Evolutionary conservation across 2,888 invertebrate genomes (phyloP), one percentile per base, ranked within the genome.

Genomic region (Nephrotoma flavescens): DNA sequence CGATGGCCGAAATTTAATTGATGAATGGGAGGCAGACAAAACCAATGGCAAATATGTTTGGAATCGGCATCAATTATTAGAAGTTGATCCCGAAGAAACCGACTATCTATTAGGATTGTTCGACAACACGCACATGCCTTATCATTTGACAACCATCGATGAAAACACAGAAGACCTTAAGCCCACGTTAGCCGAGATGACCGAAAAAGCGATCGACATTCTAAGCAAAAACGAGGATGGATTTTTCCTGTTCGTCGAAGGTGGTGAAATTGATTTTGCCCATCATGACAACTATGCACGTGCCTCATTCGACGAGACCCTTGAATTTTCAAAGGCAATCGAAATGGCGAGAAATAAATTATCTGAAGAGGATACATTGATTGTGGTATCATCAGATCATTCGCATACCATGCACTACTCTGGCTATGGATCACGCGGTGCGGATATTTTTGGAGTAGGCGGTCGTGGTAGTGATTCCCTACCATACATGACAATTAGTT

Each of bases 351-450:
- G 93, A 44, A 91, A 93, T 83, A 90, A 95, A 90, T 94, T 95
- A 0, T 92, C 92, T 88, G 90, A 91, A 0, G 92, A 94, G 0
- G 96, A 97, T 19, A 97, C 97, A 0, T 92, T 97, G 41, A 93
- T 97, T 9, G 93, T 97, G 1, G 97, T 96, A 12, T 96, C 96
- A 0, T 93, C 96, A 0, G 97, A 97, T 91, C 97, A 97, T 89
- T 94, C 96, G 1, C 96, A 97, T 90, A 94, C 95, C 0, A 94
- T 97, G 93, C 93, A 93, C 11, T 93, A 95, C 87, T 94, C 93
- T 42, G 97, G 97, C 0, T 96, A 97, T 90, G 94, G 95, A 83
- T 90, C 42, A 11, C 88, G 93, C 87, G 93, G 93, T n/a, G 90
- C 89, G 11, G 89, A 92, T 86, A 92, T 94, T 86, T 90, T 94